A percentile compares a stretch with the other conserved stretches of the same genome.
Evolutionary conservation across 2,888 invertebrate genomes (phyloP).

Genomic region (Heliothis peltigera): DNA sequence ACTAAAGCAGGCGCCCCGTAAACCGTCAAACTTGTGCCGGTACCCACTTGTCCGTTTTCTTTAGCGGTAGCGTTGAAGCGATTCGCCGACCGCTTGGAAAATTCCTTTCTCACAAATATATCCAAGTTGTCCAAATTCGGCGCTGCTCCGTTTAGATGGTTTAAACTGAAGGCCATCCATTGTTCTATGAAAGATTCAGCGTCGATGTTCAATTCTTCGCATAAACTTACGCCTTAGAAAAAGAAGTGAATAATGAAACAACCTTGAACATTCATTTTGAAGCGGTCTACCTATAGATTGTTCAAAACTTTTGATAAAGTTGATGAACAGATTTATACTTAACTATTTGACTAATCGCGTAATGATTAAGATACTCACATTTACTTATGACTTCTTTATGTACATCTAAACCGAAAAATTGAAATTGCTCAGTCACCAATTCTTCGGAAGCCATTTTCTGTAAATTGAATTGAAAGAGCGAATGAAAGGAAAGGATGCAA

Average conservation of each 20-base stretch:
- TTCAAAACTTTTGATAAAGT: constrained; percentile 48
- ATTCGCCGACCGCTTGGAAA: constrained; percentile 86
- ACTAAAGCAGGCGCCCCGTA: constrained; percentile 76
- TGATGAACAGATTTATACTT: constrained; percentile 39
- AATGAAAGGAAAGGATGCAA: constrained; percentile 66
- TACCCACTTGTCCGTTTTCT: constrained; percentile 77
- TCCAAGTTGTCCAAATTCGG: constrained; percentile 91
- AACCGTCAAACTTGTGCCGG: constrained; percentile 82
- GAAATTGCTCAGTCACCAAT: constrained; percentile 91
- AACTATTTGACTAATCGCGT: constrained; percentile 28
- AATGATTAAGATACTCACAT: constrained; percentile 82
- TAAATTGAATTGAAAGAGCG: constrained; percentile 74
- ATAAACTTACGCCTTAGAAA: constrained; percentile 91
- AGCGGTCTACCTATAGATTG: constrained; percentile 58
- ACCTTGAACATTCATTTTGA: constrained; percentile 86
- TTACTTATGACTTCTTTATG: constrained; percentile 88
- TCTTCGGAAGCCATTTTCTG: constrained; percentile 89
- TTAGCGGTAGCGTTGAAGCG: constrained; percentile 74
- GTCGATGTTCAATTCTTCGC: constrained; percentile 90
- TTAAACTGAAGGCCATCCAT: constrained; percentile 94
- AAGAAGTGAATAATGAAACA: constrained; percentile 79
- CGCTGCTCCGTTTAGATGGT: constrained; percentile 90
- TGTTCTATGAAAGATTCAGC: constrained; percentile 93
- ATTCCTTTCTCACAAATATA: constrained; percentile 91
- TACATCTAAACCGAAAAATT: constrained; percentile 90